These are phyloP conservation scores for Neria commutata DNA, from an alignment of 2,888 invertebrate species.

Conservation along the genomic window DNA sequence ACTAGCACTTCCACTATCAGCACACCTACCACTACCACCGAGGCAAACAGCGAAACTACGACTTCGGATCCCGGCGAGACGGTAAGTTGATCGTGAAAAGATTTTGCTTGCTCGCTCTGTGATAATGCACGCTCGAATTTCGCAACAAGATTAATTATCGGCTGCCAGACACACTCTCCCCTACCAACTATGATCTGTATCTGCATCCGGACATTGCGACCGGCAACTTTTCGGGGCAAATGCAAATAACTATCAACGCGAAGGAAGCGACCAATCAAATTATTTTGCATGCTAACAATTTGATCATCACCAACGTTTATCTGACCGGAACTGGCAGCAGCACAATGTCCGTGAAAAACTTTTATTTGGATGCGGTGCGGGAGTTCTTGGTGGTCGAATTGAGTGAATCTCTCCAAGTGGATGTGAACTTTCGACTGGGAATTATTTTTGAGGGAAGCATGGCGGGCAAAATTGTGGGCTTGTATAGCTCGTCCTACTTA, in stretches of 20 bases:
- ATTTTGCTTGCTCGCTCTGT: too few species aligned
- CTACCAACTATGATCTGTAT: slow-evolving; percentile 71
- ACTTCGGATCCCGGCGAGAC: neutral
- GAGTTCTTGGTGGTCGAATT: slow-evolving; percentile 54
- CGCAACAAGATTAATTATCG: slow-evolving; percentile 56
- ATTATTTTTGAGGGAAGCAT: slow-evolving; percentile 69
- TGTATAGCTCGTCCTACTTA: slow-evolving; percentile 73
- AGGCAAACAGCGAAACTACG: neutral
- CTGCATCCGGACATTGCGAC: slow-evolving; percentile 70
- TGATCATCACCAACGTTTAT: slow-evolving; percentile 59
- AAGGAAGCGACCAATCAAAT: slow-evolving; percentile 62
- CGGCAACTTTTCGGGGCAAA: slow-evolving; percentile 66
- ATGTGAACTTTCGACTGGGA: slow-evolving; percentile 28
- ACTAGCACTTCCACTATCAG: slow-evolving; percentile 22
- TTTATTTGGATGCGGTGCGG: slow-evolving; percentile 38
- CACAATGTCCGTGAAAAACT: slow-evolving; percentile 35
- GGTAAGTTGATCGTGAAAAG: slow-evolving; percentile 2
- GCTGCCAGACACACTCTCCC: slow-evolving; percentile 67
- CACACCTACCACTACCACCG: slow-evolving; percentile 13
- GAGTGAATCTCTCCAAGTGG: slow-evolving; percentile 33
- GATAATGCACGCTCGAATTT: neutral
- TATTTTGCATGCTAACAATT: slow-evolving; percentile 68
- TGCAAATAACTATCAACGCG: slow-evolving; percentile 64
- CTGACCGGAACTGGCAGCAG: slow-evolving; percentile 35
- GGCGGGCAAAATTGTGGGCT: slow-evolving; percentile 73